Percentiles rank a stretch among this genome's conserved stretches.
Evolutionary conservation across 2,113 vertebrate species (phyloP).

Genomic region (Fulmarus glacialis): DNA sequence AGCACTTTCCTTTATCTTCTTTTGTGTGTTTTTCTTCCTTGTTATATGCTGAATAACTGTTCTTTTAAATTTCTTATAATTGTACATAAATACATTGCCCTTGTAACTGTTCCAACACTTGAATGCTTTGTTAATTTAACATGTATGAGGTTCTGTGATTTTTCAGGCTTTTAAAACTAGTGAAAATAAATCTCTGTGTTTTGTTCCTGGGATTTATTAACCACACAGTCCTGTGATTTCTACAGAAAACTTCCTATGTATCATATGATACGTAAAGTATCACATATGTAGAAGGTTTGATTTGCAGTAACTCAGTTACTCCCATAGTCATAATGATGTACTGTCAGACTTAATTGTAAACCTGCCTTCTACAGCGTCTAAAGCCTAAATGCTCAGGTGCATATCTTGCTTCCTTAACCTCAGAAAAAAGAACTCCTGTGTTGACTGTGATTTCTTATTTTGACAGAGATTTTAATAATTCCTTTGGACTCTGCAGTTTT

Average conservation of each 20-base stretch:
- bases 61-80: not conserved
- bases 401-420: not conserved
- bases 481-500: conserved; percentile 11
- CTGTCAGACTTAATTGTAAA: not conserved
- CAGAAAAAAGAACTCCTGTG: not conserved
- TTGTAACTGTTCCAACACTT: not conserved
- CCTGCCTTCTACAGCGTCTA: not conserved
- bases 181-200: not conserved
- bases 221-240: not conserved
- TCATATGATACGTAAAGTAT: not conserved
- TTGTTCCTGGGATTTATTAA: not conserved
- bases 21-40: not conserved
- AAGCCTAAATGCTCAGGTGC: not conserved
- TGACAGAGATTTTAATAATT: not conserved
- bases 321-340: not conserved
- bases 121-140: not conserved
- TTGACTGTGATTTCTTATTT: not conserved
- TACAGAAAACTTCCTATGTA: not conserved
- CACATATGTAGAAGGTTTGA: not conserved
- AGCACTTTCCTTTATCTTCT: not conserved
- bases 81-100: not conserved
- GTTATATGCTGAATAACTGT: not conserved
- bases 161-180: not conserved
- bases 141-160: not conserved
- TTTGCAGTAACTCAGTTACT: not conserved